Evolutionary conservation across 2,888 invertebrate species (phyloP).

Genomic region (Rhopalosiphum nymphaeae): DNA sequence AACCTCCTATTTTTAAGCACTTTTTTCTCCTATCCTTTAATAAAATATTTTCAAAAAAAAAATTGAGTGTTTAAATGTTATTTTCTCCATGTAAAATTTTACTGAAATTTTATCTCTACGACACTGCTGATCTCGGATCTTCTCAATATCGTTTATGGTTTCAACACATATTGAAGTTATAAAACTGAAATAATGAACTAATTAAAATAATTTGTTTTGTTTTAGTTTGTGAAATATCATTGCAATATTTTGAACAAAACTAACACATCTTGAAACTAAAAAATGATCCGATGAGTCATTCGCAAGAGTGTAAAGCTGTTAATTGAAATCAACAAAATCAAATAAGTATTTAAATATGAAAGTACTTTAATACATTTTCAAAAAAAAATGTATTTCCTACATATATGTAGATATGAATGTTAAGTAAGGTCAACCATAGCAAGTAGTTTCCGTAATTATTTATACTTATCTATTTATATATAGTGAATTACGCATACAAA

Average conservation of each 20-base stretch:
- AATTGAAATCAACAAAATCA: not conserved
- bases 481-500: not conserved
- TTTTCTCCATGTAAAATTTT: not conserved
- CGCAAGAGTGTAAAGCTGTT: not conserved
- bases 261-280: not conserved
- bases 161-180: not conserved
- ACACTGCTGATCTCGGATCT: not conserved
- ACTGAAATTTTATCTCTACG: not conserved
- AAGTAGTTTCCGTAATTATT: conserved; percentile 8
- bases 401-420: not conserved
- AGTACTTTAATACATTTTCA: not conserved
- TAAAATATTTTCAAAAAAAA: not conserved
- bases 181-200: not conserved
- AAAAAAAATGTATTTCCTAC: not conserved
- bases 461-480: not conserved
- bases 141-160: not conserved
- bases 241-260: not conserved
- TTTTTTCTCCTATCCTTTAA: not conserved
- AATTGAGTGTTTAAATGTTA: not conserved
- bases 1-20: not conserved
- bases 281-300: not conserved
- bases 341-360: not conserved
- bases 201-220: not conserved
- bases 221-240: not conserved
- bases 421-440: conserved; percentile 22